Evolutionary conservation across 2,888 invertebrate genomes (phyloP).

Genomic region (Odontocolon sp.): DNA sequence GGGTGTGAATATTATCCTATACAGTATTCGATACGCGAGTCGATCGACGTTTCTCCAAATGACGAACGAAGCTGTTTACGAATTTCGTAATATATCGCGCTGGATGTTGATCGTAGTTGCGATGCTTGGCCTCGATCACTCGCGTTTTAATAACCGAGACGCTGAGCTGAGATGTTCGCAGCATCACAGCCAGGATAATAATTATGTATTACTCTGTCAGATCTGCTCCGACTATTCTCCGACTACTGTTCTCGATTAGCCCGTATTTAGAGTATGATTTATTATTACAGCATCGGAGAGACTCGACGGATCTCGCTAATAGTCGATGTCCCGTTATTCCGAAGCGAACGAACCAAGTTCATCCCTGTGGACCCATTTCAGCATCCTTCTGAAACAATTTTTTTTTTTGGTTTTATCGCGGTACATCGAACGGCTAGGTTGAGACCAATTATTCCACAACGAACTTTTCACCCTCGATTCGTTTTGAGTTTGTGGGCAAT

Average conservation of each 20-base stretch:
- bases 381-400: slow-evolving; percentile 14
- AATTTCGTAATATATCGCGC: not conserved
- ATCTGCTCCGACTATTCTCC: not conserved
- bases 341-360: slow-evolving; percentile 3
- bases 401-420: slow-evolving; percentile 5
- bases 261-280: slow-evolving; percentile 24
- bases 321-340: not conserved
- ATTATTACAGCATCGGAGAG: slow-evolving; percentile 16
- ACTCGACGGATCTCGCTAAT: not conserved
- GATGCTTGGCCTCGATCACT: slow-evolving; percentile 11
- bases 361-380: slow-evolving; percentile 2
- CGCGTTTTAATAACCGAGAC: slow-evolving; percentile 5
- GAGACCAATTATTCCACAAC: slow-evolving; percentile 10
- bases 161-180: not conserved
- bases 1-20: slow-evolving; percentile 31
- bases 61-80: slow-evolving; percentile 1
- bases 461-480: slow-evolving; percentile 23
- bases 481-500: too few species aligned
- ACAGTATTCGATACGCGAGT: slow-evolving; percentile 1
- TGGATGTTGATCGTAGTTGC: not conserved
- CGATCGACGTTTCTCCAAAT: slow-evolving; percentile 40
- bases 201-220: not conserved
- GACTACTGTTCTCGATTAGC: slow-evolving; percentile 18
- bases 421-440: slow-evolving; percentile 1
- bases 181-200: slow-evolving; percentile 17